Percentiles rank a stretch among this genome's conserved stretches.
phyloP scores from a whole-genome alignment of 2,888 invertebrate genomes.

The Eumerus sabulonum region DNA sequence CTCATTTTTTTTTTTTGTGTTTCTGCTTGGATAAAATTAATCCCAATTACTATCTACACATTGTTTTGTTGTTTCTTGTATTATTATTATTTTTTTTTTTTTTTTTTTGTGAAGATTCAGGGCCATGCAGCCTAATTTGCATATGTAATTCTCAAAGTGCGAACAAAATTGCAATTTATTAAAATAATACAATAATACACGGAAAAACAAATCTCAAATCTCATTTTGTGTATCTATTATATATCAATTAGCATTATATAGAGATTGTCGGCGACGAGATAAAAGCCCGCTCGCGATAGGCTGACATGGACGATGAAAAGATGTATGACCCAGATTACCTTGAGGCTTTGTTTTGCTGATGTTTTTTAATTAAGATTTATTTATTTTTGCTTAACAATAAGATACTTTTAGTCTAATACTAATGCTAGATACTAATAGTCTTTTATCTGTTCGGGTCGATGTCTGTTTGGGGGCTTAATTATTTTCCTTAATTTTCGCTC shows the following conservation, averaged over 20 bases:
- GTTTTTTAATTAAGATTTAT: background rate
- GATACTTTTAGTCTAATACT: background rate
- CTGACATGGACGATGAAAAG: constrained; percentile 20
- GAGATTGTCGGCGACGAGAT: constrained; percentile 8
- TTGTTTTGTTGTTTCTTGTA: background rate
- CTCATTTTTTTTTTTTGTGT: constrained; percentile 15
- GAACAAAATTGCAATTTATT: constrained; percentile 46
- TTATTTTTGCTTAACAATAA: background rate
- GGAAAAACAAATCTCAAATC: no score
- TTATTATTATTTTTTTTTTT: constrained; percentile 15
- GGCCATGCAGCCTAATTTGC: constrained; percentile 41
- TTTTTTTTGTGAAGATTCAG: background rate
- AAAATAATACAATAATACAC: constrained; percentile 3
- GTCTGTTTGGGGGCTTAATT: background rate
- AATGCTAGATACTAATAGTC: no score
- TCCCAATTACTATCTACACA: constrained; percentile 43
- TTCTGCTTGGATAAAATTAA: constrained; percentile 51
- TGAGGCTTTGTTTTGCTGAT: constrained; percentile 30
- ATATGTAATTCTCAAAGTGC: constrained; percentile 44
- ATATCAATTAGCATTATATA: background rate
- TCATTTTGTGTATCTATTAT: constrained; percentile 19
- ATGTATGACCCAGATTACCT: constrained; percentile 61
- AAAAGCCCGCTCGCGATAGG: background rate
- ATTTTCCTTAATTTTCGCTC: background rate
- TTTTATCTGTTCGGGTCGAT: background rate